These are phyloP conservation scores for Nannobrachium achirus DNA, from an alignment of 2,113 vertebrate species.

Conservation along the genomic window DNA sequence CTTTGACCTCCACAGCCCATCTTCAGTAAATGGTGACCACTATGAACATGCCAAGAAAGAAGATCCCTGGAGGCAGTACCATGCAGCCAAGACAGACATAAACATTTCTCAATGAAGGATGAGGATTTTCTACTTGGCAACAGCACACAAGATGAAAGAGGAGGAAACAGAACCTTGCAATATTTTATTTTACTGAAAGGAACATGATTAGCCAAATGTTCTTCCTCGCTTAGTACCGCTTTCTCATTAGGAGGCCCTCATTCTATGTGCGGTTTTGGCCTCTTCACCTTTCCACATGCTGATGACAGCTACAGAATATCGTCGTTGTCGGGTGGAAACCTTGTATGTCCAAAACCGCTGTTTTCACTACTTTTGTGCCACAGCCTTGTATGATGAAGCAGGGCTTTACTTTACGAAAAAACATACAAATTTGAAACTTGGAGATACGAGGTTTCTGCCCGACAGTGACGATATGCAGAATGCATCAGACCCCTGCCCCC, in stretches of 20 bases:
- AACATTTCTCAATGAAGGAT: conserved; percentile 64
- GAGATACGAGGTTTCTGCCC: too few species aligned
- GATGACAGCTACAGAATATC: conserved; percentile 31
- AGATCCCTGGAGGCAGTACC: conserved; percentile 46
- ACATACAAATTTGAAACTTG: too few species aligned
- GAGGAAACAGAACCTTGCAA: conserved; percentile 53
- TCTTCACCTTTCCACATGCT: conserved; percentile 46
- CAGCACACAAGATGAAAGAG: conserved; percentile 50
- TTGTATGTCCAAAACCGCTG: too few species aligned
- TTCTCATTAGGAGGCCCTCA: conserved; percentile 64
- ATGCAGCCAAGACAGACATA: conserved; percentile 69
- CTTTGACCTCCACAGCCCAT: conserved; percentile 74
- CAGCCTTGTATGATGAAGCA: too few species aligned
- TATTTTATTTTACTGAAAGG: conserved; percentile 30
- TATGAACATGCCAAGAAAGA: conserved; percentile 72
- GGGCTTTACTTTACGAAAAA: too few species aligned
- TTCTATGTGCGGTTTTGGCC: conserved; percentile 54
- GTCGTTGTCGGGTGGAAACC: too few species aligned
- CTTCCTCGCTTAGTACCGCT: conserved; percentile 60
- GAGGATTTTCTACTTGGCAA: conserved; percentile 71
- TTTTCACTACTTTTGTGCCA: too few species aligned
- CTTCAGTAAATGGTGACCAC: conserved; percentile 73
- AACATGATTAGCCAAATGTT: conserved; percentile 28
- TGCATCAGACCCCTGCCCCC: conserved; percentile 31
- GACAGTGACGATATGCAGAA: too few species aligned